Evolutionary conservation across 2,113 vertebrate species (phyloP), one percentile per base, ranked within the genome.

Genomic region (Tichodroma muraria): DNA sequence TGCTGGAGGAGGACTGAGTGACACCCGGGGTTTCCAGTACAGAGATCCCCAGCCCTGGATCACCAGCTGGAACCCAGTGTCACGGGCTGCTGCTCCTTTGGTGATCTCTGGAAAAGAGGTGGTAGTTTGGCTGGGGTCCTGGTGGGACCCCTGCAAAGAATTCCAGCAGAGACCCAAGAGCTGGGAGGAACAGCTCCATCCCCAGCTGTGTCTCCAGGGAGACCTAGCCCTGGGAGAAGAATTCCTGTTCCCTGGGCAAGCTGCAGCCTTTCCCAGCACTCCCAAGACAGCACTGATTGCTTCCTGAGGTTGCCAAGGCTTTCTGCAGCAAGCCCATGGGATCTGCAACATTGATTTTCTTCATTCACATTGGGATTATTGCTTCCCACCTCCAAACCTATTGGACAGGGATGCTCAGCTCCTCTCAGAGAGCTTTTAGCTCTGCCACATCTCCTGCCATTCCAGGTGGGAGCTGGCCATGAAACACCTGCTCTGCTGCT

Each of bases 291-390:
- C 35, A 2, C 40, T n/a, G 24, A 7, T 42, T 13, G 6, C 37
- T 17, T 5, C 69, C 37, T 11, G n/a, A 56, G n/a, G 59, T 20
- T 35, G 18, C 50, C 37, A 9, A 68, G 40, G 15, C 13, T 10
- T 42, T 44, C 45, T 72, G 10, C 45, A 77, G 53, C 35, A 23
- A 71, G 40, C 9, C 66, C 11, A 5, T 23, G 6, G 4, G 3
- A 37, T 15, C 8, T 65, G 13, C 8, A 38, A 18, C 28, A 8
- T 0, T 1, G 3, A 3, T 10, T 68, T 70, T 10, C 65, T 77
- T 70, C 66, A 13, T 59, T 66, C 24, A 5, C 6, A 0, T 31
- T 1, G 6, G 28, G 8, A 23, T 49, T 44, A 15, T 17, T 12
- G 19, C 33, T 70, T 57, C 45, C 27, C 21, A n/a, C 28, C 71